Evolutionary conservation across 2,113 vertebrate genomes (phyloP), one percentile per base, ranked within the genome.

Genomic region (Felis chaus): DNA sequence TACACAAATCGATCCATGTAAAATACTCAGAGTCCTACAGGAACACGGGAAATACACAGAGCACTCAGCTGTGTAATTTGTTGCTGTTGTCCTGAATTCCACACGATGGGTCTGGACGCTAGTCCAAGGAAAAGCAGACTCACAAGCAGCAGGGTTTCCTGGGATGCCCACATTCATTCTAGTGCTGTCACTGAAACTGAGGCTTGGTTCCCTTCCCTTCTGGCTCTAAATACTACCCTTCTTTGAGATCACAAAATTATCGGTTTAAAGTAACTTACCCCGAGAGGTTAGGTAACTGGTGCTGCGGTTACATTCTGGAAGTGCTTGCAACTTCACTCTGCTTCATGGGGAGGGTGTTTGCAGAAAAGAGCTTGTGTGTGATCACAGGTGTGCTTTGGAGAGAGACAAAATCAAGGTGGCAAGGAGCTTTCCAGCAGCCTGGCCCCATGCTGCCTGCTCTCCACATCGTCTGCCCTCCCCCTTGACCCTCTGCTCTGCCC

Each of bases 71-170:
- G 0, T 5, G 41, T 61, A 23, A 61, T 61, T 0, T 16, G 33
- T 7, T 1, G 14, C 1, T 11, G 2, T 0, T 2, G 4, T 4
- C 23, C 11, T 3, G 27, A 41, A 1, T 13, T 29, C 18, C 19
- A 4, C 1, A 0, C 31, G 12, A 33, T 0, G 0, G 29, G 39
- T 21, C 66, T 71, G 4, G 5, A 27, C 1, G 31, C 25, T 16
- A 16, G 41, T 2, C 1, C 4, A 50, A 33, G 83, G 2, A n/a
- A 10, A 0, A 0, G 9, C 14, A 7, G 16, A 4, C 4, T 36
- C 39, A 12, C 3, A 0, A 39, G 76, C 33, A 3, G 11, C 13
- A 7, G 39, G 45, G 5, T 4, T 13, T 68, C 41, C 65, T 16
- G 65, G 50, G 3, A 3, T 33, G 10, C 45, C 61, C 0, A 0